These are phyloP conservation scores for Holothuria glaberrima DNA, from an alignment of 35 echinoderm and acorn worm species.

Conservation along the genomic window DNA sequence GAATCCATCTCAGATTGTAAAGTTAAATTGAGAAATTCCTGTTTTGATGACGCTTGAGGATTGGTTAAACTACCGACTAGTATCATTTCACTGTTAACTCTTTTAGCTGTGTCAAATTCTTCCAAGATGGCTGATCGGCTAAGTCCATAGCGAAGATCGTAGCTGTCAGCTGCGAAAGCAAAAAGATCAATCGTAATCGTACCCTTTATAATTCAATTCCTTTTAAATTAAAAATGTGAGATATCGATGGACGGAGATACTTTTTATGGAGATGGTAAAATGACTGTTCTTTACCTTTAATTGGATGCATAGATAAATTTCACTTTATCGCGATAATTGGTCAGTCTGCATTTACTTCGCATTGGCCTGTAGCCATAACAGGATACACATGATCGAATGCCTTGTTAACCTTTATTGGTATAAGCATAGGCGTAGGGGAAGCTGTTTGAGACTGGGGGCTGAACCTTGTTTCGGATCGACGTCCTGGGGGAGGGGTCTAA, in stretches of 20 bases:
- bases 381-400: too few relatives aligned
- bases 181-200: not conserved
- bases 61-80: not conserved
- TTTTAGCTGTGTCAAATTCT: not conserved
- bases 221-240: too few relatives aligned
- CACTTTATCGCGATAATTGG: too few relatives aligned
- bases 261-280: not conserved
- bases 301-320: too few relatives aligned
- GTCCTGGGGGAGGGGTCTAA: too few relatives aligned
- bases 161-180: not conserved
- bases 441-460: too few relatives aligned
- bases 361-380: too few relatives aligned
- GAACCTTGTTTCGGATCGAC: too few relatives aligned
- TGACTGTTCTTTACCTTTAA: too few relatives aligned
- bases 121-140: not conserved
- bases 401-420: too few relatives aligned
- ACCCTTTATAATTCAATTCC: not conserved
- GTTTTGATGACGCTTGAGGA: not conserved
- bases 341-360: too few relatives aligned
- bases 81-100: not conserved
- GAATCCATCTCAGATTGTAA: not conserved
- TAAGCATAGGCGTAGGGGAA: too few relatives aligned
- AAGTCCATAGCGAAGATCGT: not conserved
- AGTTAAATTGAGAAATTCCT: not conserved
- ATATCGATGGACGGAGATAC: not conserved